Evolutionary conservation across 2,797 vertebrate species (phyloP), one percentile per base, ranked within the genome.

Genomic region (Pampus argenteus): DNA sequence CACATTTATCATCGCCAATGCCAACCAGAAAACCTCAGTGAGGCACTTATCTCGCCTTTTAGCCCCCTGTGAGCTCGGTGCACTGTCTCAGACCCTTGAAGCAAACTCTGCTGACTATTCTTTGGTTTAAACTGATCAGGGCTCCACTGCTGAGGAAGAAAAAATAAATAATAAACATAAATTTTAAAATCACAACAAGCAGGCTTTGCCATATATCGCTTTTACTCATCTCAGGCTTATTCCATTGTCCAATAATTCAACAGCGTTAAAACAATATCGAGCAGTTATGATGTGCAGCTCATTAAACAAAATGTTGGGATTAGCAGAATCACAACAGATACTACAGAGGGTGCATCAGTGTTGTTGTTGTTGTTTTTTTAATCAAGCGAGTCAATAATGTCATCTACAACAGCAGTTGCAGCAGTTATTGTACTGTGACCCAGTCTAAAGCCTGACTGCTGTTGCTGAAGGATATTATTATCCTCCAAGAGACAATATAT

Each of bases 1-100:
- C 76, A 22, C 64, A 72, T 79, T 81, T 52, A 22, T 76, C 81
- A 78, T 36, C 25, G 70, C 76, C 76, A 71, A 29, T 25, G 59
- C 31, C 76, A 65, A 65, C 65, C 38, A 31, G 66, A 70, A 61
- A 81, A 69, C 55, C 73, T 71, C 70, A 22, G 57, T 0, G 0
- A 58, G 66, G 67, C 11, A n/a, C 56, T 59, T 48, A 42, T 82
- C 52, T 84, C 76, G 55, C 42, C 54, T 50, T 69, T 74, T 26
- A 64, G 55, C 31, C 57, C 59, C 20, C 17, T 17, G 10, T 52
- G 57, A 66, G 50, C 60, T 62, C 22, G 38, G 23, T 0, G 48
- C 3, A 2, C 9, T 4, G 26, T 34, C 34, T 31, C 34, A 50
- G 42, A 73, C 52, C 18, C 52, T 51, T 2, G 4, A 56, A 58